Percentiles rank a stretch among this genome's conserved stretches.
These are phyloP conservation scores for Phyllostomus discolor DNA, from an alignment of 2,113 vertebrate genomes.

Conservation along the genomic window DNA sequence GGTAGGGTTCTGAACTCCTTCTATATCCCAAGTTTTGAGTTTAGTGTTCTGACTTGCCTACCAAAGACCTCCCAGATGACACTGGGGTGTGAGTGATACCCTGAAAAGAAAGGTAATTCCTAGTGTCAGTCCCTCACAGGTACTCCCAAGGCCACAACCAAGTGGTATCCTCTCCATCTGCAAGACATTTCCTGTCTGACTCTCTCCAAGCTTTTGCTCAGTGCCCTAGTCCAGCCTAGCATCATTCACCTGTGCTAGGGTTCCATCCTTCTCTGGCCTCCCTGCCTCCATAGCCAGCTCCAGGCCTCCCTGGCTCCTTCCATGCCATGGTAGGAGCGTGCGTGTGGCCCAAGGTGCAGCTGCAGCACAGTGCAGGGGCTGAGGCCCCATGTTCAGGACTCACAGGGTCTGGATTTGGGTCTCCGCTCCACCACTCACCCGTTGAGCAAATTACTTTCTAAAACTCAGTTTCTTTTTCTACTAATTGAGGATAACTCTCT, in stretches of 20 bases:
- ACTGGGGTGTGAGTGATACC: neutral
- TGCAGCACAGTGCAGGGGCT: accelerated
- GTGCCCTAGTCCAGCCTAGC: accelerated
- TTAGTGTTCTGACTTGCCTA: neutral
- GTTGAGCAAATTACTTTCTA: neutral
- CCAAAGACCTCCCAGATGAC: neutral
- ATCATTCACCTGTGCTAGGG: neutral
- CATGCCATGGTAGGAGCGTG: accelerated
- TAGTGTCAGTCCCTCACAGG: accelerated
- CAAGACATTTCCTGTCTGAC: neutral
- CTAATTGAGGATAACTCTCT: neutral
- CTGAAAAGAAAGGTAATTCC: neutral
- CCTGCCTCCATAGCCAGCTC: neutral
- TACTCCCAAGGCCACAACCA: too few species aligned
- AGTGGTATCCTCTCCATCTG: neutral
- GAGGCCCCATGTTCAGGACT: accelerated
- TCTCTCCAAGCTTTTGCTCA: neutral
- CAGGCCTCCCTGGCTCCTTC: neutral
- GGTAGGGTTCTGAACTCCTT: neutral
- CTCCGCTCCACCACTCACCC: neutral
- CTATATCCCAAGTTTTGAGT: neutral
- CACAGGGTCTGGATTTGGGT: neutral
- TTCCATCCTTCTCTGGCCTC: neutral
- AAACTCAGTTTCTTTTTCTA: conserved; percentile 1
- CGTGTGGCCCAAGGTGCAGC: accelerated